These are phyloP conservation scores for Ichneumon xanthorius DNA, from an alignment of 2,888 invertebrate species.

Conservation along the genomic window DNA sequence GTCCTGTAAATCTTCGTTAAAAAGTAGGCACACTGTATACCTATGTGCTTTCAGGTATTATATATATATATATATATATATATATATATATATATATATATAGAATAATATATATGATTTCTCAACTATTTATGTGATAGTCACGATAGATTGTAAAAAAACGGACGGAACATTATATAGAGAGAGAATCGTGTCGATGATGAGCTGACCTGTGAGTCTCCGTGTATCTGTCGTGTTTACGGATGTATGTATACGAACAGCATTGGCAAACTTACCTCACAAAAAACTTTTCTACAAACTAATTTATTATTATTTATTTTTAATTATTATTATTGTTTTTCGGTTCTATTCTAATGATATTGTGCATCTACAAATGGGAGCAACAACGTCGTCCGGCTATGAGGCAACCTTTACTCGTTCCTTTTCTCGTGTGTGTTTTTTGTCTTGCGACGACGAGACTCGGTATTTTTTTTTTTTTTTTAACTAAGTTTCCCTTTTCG, in stretches of 20 bases:
- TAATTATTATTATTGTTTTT: slow-evolving; percentile 1
- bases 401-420: slow-evolving; percentile 56
- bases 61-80: slow-evolving; percentile 10
- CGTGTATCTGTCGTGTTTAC: slow-evolving; percentile 26
- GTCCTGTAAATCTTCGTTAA: slow-evolving; percentile 73
- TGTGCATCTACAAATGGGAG: slow-evolving; percentile 84
- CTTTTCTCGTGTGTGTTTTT: slow-evolving; percentile 24
- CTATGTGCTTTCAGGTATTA: slow-evolving; percentile 13
- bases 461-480: background rate
- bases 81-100: slow-evolving; percentile 11
- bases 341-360: slow-evolving; percentile 79
- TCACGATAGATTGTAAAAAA: background rate
- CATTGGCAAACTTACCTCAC: slow-evolving; percentile 79
- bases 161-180: slow-evolving; percentile 35
- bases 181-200: slow-evolving; percentile 35
- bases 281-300: slow-evolving; percentile 77
- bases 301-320: slow-evolving; percentile 65
- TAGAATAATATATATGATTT: background rate
- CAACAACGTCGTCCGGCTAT: slow-evolving; percentile 80
- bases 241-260: slow-evolving; percentile 51
- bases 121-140: background rate
- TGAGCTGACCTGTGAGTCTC: slow-evolving; percentile 34
- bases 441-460: background rate
- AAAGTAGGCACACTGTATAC: slow-evolving; percentile 41
- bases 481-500: slow-evolving; percentile 3